Evolutionary conservation across 2,113 vertebrate genomes (phyloP).

Genomic region (Donacobius atricapilla): DNA sequence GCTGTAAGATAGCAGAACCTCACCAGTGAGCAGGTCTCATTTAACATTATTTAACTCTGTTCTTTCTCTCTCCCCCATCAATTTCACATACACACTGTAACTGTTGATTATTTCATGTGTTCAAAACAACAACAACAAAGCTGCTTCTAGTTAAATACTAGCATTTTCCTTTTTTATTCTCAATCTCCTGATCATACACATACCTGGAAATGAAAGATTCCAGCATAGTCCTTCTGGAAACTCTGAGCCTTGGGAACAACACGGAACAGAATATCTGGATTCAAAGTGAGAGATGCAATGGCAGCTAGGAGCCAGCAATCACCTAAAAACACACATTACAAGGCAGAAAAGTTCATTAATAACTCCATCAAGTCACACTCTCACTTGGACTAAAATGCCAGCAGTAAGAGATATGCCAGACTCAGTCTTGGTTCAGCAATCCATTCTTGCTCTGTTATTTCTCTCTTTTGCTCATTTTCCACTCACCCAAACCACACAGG

Average conservation of each 20-base stretch:
- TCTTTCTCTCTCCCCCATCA: not conserved
- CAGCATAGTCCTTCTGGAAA: constrained; percentile 73
- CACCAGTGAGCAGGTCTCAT: not conserved
- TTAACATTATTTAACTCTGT: not conserved
- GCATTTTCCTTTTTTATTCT: not conserved
- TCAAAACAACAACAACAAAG: not conserved
- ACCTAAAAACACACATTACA: constrained; percentile 31
- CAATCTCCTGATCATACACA: not conserved
- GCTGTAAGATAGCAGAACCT: not conserved
- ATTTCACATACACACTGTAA: not conserved
- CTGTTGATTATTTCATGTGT: not conserved
- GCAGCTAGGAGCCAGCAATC: constrained; percentile 80
- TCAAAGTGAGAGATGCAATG: constrained; percentile 77
- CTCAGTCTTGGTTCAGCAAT: not conserved
- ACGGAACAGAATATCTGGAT: constrained; percentile 58
- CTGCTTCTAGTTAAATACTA: not conserved
- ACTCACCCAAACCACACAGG: not conserved
- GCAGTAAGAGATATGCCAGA: not conserved
- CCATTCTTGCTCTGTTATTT: not conserved
- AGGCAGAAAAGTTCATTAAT: not conserved
- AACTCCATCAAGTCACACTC: not conserved
- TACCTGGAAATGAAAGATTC: constrained; percentile 82
- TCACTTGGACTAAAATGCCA: not conserved
- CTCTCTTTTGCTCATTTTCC: not conserved
- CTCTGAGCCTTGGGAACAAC: constrained; percentile 72